Conservation (phyloP, 2,113 vertebrate species). For the Pao palembangensis region DNA sequence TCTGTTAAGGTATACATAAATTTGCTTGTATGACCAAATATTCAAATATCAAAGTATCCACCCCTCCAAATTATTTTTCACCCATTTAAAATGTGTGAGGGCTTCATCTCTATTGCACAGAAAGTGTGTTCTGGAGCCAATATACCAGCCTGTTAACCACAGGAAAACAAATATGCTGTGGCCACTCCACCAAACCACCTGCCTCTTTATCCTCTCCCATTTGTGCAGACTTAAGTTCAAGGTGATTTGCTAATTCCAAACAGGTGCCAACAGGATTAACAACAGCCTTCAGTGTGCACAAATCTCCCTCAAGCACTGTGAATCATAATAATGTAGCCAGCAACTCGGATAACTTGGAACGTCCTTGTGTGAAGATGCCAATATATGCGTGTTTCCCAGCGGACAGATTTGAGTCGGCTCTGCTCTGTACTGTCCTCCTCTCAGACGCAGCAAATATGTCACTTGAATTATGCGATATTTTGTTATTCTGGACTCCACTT, state of each 20-base stretch:
- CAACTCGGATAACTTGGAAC: slow-evolving; percentile 2
- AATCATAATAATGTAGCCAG: slow-evolving; percentile 1
- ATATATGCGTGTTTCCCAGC: not conserved
- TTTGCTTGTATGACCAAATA: too few species aligned
- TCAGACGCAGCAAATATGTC: not conserved
- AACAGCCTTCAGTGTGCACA: slow-evolving; percentile 1
- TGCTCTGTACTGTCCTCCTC: not conserved
- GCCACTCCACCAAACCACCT: not conserved
- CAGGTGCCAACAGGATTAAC: slow-evolving; percentile 16
- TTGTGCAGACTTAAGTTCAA: slow-evolving; percentile 20
- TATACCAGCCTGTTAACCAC: too few species aligned
- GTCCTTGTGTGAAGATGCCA: slow-evolving; percentile 4
- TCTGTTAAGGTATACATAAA: too few species aligned
- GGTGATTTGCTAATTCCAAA: slow-evolving; percentile 30
- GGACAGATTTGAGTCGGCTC: not conserved
- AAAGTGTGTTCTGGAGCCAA: too few species aligned
- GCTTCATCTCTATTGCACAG: too few species aligned
- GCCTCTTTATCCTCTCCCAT: not conserved
- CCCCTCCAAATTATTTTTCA: too few species aligned
- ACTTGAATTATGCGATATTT: too few species aligned
- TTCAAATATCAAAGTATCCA: too few species aligned
- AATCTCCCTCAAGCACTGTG: not conserved
- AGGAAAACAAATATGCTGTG: not conserved
- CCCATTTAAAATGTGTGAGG: too few species aligned
- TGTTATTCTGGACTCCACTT: too few species aligned